phyloP scores from a whole-genome alignment of 2,888 invertebrate genomes.

The Dolomedes plantarius region DNA sequence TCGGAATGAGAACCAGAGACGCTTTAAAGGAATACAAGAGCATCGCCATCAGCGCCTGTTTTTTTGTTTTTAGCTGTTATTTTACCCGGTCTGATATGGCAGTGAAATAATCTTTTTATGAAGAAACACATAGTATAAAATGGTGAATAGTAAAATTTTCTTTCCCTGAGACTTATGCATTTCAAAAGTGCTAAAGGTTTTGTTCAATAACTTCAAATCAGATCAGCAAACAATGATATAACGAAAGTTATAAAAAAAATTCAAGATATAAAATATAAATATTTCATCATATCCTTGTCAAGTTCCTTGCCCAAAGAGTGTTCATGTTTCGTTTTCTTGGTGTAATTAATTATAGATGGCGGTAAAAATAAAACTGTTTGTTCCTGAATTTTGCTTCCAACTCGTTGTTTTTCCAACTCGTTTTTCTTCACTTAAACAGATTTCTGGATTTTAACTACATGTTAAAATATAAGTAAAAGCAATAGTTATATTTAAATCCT shows the following conservation, averaged over 20 bases:
- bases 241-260: background rate
- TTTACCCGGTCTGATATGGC: too few species aligned
- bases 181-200: background rate
- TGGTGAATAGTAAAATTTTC: too few species aligned
- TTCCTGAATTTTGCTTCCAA: slow-evolving; percentile 17
- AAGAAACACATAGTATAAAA: too few species aligned
- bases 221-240: background rate
- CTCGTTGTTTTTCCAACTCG: too few species aligned
- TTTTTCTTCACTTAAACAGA: too few species aligned
- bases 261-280: slow-evolving; percentile 17
- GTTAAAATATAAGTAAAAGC: too few species aligned
- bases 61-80: background rate
- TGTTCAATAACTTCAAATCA: background rate
- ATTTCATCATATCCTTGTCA: slow-evolving; percentile 59
- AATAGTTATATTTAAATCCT: too few species aligned
- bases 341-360: slow-evolving; percentile 62
- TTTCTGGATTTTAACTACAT: too few species aligned
- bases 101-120: too few species aligned
- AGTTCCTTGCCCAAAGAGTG: slow-evolving; percentile 70
- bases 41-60: background rate
- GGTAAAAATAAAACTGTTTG: slow-evolving; percentile 48
- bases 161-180: background rate
- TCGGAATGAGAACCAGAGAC: too few species aligned
- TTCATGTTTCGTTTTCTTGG: slow-evolving; percentile 66
- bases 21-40: background rate